These are phyloP conservation scores for Lota lota DNA, from an alignment of 2,113 vertebrate species.

Conservation along the genomic window DNA sequence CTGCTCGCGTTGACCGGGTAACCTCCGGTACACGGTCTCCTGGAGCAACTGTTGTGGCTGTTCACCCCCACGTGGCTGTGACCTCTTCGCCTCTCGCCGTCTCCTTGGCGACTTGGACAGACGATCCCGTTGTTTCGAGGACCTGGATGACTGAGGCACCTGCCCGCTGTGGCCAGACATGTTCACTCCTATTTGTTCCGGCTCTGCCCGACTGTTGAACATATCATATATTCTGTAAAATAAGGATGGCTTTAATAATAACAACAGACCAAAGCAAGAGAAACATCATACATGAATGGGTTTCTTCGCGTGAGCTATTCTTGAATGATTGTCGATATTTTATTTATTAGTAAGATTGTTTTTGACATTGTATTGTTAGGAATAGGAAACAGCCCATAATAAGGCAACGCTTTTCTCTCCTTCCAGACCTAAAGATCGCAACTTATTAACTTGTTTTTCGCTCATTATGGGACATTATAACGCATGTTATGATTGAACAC, in stretches of 20 bases:
- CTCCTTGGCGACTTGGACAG: conserved; percentile 65
- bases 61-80: conserved; percentile 53
- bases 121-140: conserved; percentile 52
- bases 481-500: too few relatives aligned
- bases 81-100: conserved; percentile 67
- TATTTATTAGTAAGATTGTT: too few relatives aligned
- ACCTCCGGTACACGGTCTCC: conserved; percentile 56
- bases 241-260: neutral
- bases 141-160: conserved; percentile 37
- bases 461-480: too few relatives aligned
- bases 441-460: too few relatives aligned
- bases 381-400: too few relatives aligned
- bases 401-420: too few relatives aligned
- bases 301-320: too few relatives aligned
- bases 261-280: too few relatives aligned
- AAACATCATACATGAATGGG: too few relatives aligned
- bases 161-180: conserved; percentile 23
- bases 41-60: conserved; percentile 59
- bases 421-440: too few relatives aligned
- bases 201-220: conserved; percentile 27
- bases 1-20: conserved; percentile 70
- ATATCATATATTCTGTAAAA: conserved; percentile 57
- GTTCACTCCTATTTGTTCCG: conserved; percentile 24
- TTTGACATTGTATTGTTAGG: too few relatives aligned
- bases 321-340: too few relatives aligned